Conservation (phyloP, 1,140 invertebrate species). For the Neuroterus valhalla region DNA sequence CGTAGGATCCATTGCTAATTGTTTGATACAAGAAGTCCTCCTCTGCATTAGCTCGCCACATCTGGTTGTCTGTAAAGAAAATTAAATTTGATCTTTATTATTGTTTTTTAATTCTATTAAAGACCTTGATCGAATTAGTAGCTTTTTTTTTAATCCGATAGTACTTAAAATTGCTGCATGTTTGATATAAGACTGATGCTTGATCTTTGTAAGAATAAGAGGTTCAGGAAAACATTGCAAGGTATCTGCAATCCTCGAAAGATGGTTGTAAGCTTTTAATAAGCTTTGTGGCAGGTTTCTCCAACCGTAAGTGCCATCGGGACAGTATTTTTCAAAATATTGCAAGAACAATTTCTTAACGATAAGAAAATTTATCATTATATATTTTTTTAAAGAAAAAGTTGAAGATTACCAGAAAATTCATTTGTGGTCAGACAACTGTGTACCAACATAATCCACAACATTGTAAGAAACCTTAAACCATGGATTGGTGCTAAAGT, state of each 20-base stretch:
- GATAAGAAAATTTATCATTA: not conserved
- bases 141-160: too few relatives aligned
- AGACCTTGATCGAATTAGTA: too few relatives aligned
- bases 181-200: too few relatives aligned
- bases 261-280: too few relatives aligned
- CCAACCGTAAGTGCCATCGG: too few relatives aligned
- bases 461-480: slow-evolving; percentile 66
- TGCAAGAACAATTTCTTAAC: too few relatives aligned
- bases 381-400: slow-evolving; percentile 24
- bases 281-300: too few relatives aligned
- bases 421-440: slow-evolving; percentile 66
- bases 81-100: slow-evolving; percentile 8
- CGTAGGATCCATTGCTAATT: slow-evolving; percentile 67
- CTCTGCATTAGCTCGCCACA: slow-evolving; percentile 62
- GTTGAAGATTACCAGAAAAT: slow-evolving; percentile 62
- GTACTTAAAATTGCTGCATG: too few relatives aligned
- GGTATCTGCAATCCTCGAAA: too few relatives aligned
- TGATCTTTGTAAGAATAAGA: too few relatives aligned
- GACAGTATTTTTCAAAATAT: too few relatives aligned
- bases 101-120: slow-evolving; percentile 23
- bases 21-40: slow-evolving; percentile 68
- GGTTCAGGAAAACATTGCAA: too few relatives aligned
- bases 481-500: slow-evolving; percentile 71
- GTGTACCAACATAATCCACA: slow-evolving; percentile 71
- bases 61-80: slow-evolving; percentile 63